These are phyloP conservation scores for Drosophila paulistorum DNA, from an alignment of 1,140 invertebrate species.

Conservation along the genomic window DNA sequence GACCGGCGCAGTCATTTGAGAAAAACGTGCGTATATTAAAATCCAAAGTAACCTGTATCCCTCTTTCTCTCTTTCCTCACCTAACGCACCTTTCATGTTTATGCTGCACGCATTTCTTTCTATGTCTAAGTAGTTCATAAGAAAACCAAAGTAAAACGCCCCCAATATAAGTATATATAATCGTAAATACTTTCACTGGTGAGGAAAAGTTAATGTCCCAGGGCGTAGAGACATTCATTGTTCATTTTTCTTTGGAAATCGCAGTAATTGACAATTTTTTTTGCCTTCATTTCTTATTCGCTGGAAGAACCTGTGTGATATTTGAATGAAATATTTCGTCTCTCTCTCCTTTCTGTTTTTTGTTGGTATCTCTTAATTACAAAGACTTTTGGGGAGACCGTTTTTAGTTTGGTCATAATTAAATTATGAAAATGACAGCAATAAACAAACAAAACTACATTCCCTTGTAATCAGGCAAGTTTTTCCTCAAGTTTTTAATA, in stretches of 20 bases:
- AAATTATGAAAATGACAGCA: conserved; percentile 19
- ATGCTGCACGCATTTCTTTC: conserved; percentile 30
- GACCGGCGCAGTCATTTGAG: conserved; percentile 73
- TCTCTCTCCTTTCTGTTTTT: neutral
- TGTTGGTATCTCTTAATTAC: conserved; percentile 15
- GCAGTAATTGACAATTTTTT: conserved; percentile 37
- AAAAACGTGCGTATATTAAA: conserved; percentile 70
- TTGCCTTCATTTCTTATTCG: conserved; percentile 34
- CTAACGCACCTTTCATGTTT: neutral
- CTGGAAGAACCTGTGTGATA: conserved; percentile 6
- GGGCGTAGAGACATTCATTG: conserved; percentile 5
- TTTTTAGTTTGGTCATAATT: conserved; percentile 25
- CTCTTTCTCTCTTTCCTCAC: neutral
- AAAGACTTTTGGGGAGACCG: neutral
- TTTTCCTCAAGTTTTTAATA: conserved; percentile 35
- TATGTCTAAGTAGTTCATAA: conserved; percentile 51
- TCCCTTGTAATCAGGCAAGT: conserved; percentile 6
- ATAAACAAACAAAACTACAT: neutral
- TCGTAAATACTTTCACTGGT: conserved; percentile 38
- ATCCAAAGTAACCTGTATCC: neutral
- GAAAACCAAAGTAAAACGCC: conserved; percentile 48
- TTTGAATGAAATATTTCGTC: neutral
- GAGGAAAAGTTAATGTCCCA: conserved; percentile 12
- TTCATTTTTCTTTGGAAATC: conserved; percentile 56
- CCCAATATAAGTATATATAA: neutral